Conservation (phyloP, 2,888 invertebrate species). For the Stenoptilia bipunctidactyla region DNA sequence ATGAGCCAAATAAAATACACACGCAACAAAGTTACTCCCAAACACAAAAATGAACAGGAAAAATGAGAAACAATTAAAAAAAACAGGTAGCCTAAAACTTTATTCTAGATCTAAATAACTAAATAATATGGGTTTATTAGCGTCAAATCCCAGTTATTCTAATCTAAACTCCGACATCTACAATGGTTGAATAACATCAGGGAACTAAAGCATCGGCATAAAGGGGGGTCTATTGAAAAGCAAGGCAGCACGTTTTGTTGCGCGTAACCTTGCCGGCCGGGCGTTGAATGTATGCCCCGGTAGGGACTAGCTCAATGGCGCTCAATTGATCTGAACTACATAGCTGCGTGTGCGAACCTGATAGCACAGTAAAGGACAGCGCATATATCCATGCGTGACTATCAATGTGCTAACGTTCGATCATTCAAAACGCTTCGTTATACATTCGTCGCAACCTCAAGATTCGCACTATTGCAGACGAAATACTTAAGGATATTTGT, state of each 20-base stretch:
- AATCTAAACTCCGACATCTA: not conserved
- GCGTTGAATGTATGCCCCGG: constrained; percentile 34
- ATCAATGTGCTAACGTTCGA: not conserved
- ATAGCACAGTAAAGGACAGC: constrained; percentile 37
- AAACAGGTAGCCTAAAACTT: too few relatives aligned
- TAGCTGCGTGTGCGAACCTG: constrained; percentile 57
- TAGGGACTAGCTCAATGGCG: constrained; percentile 56
- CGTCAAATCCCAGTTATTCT: too few relatives aligned
- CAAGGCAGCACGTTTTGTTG: constrained; percentile 29
- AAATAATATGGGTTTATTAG: too few relatives aligned
- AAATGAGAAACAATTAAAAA: too few relatives aligned
- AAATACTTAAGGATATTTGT: too few relatives aligned
- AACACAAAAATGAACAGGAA: too few relatives aligned
- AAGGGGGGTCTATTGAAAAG: constrained; percentile 13
- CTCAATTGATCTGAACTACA: constrained; percentile 57
- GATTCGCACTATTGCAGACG: too few relatives aligned
- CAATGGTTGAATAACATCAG: not conserved
- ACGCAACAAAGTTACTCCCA: too few relatives aligned
- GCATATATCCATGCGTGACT: constrained; percentile 23
- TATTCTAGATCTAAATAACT: too few relatives aligned
- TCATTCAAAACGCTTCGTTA: not conserved
- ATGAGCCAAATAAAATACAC: too few relatives aligned
- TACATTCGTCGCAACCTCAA: too few relatives aligned
- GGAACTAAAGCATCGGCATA: not conserved
- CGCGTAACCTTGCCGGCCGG: constrained; percentile 51